Evolutionary conservation across 2,797 vertebrate genomes (phyloP).

Genomic region (Prunella strophiata): DNA sequence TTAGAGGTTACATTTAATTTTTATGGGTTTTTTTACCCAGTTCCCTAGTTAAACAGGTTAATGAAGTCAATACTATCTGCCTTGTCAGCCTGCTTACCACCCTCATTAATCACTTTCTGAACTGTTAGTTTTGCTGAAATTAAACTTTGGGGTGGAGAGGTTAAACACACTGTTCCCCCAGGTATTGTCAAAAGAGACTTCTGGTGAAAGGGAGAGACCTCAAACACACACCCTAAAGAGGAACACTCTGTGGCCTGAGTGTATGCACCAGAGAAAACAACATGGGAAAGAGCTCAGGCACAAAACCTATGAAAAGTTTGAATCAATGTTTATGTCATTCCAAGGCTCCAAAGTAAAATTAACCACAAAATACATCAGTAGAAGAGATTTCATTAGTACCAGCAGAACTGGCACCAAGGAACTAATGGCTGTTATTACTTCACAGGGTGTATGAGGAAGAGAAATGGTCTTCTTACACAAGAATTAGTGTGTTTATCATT

Average conservation of each 20-base stretch:
- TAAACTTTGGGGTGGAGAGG: background rate
- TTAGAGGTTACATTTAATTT: conserved; percentile 9
- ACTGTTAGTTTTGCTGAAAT: conserved; percentile 25
- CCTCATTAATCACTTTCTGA: conserved; percentile 41
- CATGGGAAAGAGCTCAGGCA: background rate
- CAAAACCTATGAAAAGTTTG: background rate
- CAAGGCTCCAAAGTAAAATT: background rate
- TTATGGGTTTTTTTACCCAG: background rate
- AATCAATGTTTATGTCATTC: background rate
- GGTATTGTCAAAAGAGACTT: background rate
- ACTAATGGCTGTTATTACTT: background rate
- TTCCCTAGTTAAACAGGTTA: background rate
- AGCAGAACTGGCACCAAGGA: background rate
- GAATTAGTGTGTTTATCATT: background rate
- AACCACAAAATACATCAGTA: background rate
- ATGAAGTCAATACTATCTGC: conserved; percentile 1
- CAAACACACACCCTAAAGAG: background rate
- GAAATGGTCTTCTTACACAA: background rate
- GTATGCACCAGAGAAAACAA: background rate
- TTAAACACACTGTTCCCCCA: conserved; percentile 15
- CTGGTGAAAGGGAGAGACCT: background rate
- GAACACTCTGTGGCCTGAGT: background rate
- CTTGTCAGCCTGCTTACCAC: background rate
- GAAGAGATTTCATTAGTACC: background rate
- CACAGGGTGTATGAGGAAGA: background rate